These are phyloP conservation scores for Hypomecis punctinalis DNA, from an alignment of 2,888 invertebrate species.

Conservation along the genomic window DNA sequence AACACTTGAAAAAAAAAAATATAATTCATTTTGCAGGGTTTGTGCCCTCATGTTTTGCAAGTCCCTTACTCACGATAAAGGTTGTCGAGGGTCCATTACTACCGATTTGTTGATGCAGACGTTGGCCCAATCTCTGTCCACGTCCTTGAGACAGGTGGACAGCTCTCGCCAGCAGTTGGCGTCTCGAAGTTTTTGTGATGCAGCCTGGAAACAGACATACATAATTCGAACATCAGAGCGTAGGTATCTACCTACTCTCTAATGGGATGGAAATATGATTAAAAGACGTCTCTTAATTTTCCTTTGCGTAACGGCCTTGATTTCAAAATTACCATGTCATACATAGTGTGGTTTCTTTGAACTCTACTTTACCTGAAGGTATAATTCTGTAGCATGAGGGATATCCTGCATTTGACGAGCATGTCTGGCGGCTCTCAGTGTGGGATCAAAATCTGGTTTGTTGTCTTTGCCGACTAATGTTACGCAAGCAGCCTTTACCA, in stretches of 20 bases:
- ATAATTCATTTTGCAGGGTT: too few relatives aligned
- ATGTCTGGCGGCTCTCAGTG: conserved; percentile 67
- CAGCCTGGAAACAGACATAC: conserved; percentile 47
- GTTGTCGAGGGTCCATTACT: conserved; percentile 64
- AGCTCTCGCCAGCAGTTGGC: conserved; percentile 71
- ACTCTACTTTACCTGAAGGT: conserved; percentile 57
- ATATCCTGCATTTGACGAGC: conserved; percentile 72
- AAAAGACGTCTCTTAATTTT: too few relatives aligned
- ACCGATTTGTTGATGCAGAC: conserved; percentile 70
- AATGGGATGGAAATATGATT: too few relatives aligned
- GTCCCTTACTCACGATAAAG: conserved; percentile 62
- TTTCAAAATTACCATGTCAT: too few relatives aligned
- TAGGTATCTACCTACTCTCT: too few relatives aligned
- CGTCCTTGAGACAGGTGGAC: conserved; percentile 66
- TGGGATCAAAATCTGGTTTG: conserved; percentile 45
- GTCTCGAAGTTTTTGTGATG: conserved; percentile 55
- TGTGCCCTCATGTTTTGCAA: not conserved
- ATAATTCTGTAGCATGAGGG: conserved; percentile 67
- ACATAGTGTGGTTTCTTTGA: conserved; percentile 6
- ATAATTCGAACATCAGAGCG: too few relatives aligned
- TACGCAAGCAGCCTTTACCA: conserved; percentile 58
- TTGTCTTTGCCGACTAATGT: conserved; percentile 51
- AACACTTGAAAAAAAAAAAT: too few relatives aligned
- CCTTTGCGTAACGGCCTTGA: too few relatives aligned
- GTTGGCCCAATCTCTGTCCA: conserved; percentile 65